Evolutionary conservation across 2,797 vertebrate genomes (phyloP), one percentile per base, ranked within the genome.

Genomic region (Alca torda): DNA sequence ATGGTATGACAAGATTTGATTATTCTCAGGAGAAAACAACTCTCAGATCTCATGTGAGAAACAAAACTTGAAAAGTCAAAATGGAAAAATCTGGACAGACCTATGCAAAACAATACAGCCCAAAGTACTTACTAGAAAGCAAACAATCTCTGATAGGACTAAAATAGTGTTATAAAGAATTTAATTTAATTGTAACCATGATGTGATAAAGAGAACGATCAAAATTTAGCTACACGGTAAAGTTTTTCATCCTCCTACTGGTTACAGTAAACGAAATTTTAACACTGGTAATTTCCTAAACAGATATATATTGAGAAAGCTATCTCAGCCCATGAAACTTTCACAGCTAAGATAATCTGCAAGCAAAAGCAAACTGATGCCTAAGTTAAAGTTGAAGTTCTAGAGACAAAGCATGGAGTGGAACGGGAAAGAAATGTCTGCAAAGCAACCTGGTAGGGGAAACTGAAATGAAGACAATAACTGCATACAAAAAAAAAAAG

Each of bases 11-110:
- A 14, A 43, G 9, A 74, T 84, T 53, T 84, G 37, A n/a, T 84
- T 72, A 60, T 79, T 84, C 41, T 80, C 53, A 21, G 24, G 39
- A 61, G 81, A 65, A 84, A 90, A 72, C 53, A 54, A 41, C 69
- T 92, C 64, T 75, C 54, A 37, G 8, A 24, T 81, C 30, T 89
- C 43, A 5, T 25, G 13, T 67, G 77, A 93, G 46, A 94, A 96
- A 72, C 60, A 68, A 85, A 95, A 81, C 41, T 92, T 10, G 5
- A 35, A 56, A 91, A 87, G 48, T 90, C 60, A 93, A 79, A 96
- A 67, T 43, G 10, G 31, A 86, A 94, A 78, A 77, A 82, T 77
- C 51, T 82, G 77, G 80, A 77, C 63, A 68, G 53, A 43, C 28
- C 7, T 48, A 45, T 65, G 45, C 53, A 77, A 87, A 96, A 84